Conservation (phyloP, 2,113 vertebrate species). For the Lagenorhynchus albirostris region DNA sequence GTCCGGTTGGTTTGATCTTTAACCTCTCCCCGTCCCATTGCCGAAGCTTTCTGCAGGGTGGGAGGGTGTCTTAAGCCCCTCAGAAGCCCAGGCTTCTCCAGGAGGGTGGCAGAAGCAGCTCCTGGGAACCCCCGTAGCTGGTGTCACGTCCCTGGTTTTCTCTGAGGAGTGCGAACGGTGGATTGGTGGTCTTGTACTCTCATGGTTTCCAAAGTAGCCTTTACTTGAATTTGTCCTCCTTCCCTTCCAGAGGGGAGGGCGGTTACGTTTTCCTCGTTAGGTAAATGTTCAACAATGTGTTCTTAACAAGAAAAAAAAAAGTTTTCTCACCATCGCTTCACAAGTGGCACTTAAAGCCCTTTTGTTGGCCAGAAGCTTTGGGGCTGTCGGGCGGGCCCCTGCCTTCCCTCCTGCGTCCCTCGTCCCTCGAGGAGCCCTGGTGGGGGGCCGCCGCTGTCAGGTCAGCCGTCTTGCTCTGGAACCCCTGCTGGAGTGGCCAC, state of each 20-base stretch:
- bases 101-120: no score
- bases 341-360: not conserved
- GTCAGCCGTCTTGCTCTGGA: not conserved
- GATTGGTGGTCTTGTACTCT: not conserved
- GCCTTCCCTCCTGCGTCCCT: not conserved
- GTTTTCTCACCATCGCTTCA: rapidly evolving
- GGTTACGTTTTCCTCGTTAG: rapidly evolving
- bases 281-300: rapidly evolving
- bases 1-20: not conserved
- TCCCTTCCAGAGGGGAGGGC: not conserved
- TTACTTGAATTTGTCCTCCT: not conserved
- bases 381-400: not conserved
- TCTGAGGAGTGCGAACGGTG: rapidly evolving
- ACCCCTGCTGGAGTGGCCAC: not conserved
- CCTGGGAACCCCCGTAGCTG: rapidly evolving
- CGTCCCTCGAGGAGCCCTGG: not conserved
- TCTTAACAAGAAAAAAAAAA: rapidly evolving
- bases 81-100: not conserved
- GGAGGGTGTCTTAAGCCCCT: not conserved
- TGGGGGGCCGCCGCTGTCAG: rapidly evolving
- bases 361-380: not conserved
- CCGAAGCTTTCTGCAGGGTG: not conserved
- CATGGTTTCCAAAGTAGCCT: not conserved
- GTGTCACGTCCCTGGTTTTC: not conserved
- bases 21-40: no score